Conservation (phyloP, 1,140 invertebrate species). For the Drosophila punjabiensis region DNA sequence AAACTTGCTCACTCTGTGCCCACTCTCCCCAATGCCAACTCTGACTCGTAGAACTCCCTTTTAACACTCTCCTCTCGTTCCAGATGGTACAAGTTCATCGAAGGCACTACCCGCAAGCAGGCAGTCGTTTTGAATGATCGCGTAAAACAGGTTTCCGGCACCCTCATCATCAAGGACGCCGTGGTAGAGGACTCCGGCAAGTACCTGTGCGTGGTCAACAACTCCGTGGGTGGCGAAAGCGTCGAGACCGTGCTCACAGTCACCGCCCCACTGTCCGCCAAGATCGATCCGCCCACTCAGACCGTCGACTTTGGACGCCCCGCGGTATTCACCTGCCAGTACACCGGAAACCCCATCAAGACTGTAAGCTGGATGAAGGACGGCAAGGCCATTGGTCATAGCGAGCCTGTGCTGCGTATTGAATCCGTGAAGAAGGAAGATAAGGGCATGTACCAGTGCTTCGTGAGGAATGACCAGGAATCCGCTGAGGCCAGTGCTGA, state of each 20-base stretch:
- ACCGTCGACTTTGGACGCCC: slow-evolving; percentile 96
- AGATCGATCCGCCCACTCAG: slow-evolving; percentile 95
- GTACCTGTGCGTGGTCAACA: slow-evolving; percentile 97
- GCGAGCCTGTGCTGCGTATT: slow-evolving; percentile 92
- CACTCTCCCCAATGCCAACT: slow-evolving; percentile 34
- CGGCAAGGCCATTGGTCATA: slow-evolving; percentile 92
- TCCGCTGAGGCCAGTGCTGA: slow-evolving; percentile 96
- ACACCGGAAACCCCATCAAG: slow-evolving; percentile 95
- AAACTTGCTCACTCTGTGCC: slow-evolving; percentile 64
- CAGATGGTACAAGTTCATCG: slow-evolving; percentile 98
- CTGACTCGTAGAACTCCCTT: background rate
- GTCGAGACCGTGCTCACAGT: slow-evolving; percentile 97
- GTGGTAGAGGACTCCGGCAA: slow-evolving; percentile 96
- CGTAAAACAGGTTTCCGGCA: slow-evolving; percentile 97
- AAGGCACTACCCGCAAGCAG: slow-evolving; percentile 93
- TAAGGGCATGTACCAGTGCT: slow-evolving; percentile 99
- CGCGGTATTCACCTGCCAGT: slow-evolving; percentile 95
- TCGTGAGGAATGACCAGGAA: slow-evolving; percentile 97
- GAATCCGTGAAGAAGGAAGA: slow-evolving; percentile 97
- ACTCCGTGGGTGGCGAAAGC: slow-evolving; percentile 96
- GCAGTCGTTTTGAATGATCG: slow-evolving; percentile 94
- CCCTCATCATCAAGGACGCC: slow-evolving; percentile 95
- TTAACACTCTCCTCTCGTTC: slow-evolving; percentile 71
- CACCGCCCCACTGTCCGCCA: slow-evolving; percentile 94
- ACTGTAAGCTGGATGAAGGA: slow-evolving; percentile 97